These are phyloP conservation scores for Darevskia nairensis DNA, from an alignment of 2,797 vertebrate species.

Conservation along the genomic window DNA sequence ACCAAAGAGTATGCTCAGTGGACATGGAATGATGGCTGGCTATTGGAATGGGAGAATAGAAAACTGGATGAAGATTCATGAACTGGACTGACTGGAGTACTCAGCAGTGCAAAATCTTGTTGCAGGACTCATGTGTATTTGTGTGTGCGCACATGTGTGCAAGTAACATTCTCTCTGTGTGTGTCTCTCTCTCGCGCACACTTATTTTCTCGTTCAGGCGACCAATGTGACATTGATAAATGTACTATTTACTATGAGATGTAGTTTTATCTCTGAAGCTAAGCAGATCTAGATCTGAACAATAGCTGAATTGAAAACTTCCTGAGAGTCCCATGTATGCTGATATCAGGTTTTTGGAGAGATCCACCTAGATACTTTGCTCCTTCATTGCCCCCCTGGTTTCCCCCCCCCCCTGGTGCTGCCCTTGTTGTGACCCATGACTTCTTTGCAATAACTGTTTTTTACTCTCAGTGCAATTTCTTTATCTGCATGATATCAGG, in stretches of 20 bases:
- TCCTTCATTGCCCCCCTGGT: too few relatives aligned
- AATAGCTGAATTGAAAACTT: not conserved
- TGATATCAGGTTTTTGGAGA: not conserved
- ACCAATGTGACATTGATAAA: not conserved
- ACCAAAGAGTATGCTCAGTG: too few relatives aligned
- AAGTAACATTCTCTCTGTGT: too few relatives aligned
- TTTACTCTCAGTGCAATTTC: not conserved
- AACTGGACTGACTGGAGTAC: too few relatives aligned
- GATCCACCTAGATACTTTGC: not conserved
- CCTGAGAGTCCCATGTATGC: not conserved
- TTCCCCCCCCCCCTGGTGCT: too few relatives aligned
- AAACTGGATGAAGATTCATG: too few relatives aligned
- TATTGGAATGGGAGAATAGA: too few relatives aligned
- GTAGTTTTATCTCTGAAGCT: not conserved
- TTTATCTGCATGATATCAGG: not conserved
- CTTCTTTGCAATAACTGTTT: not conserved
- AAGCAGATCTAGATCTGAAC: not conserved
- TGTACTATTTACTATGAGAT: not conserved
- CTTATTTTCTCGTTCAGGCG: not conserved
- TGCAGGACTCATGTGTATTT: too few relatives aligned
- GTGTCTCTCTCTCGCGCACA: too few relatives aligned
- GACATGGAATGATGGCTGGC: too few relatives aligned
- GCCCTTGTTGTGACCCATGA: not conserved
- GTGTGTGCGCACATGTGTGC: too few relatives aligned
- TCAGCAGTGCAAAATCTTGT: too few relatives aligned